Conservation (phyloP, 1,140 invertebrate species). For the Penaeus indicus region DNA sequence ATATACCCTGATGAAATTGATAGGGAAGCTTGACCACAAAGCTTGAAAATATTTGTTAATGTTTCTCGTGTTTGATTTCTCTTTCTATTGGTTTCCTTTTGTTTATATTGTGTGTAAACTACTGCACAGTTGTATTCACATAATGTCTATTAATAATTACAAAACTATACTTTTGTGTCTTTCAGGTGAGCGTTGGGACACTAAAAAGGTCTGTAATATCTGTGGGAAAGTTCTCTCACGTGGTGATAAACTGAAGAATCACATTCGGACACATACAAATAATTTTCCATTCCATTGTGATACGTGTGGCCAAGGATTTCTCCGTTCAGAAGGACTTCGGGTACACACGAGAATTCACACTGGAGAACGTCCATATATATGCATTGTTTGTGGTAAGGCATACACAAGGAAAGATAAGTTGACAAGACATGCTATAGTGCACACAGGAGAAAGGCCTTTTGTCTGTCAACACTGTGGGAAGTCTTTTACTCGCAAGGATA, state of each 20-base stretch:
- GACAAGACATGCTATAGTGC: conserved; percentile 57
- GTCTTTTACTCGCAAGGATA: conserved; percentile 54
- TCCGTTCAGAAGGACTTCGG: conserved; percentile 50
- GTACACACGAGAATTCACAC: conserved; percentile 54
- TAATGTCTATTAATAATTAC: neutral
- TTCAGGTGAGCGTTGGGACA: conserved; percentile 56
- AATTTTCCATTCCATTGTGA: conserved; percentile 58
- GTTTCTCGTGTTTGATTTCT: no score
- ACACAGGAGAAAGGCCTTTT: conserved; percentile 57
- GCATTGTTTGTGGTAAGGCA: conserved; percentile 51
- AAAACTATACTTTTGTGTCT: conserved; percentile 7
- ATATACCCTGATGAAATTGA: no score
- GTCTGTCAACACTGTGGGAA: conserved; percentile 59
- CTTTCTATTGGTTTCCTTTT: no score
- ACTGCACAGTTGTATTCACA: neutral
- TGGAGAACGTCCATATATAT: conserved; percentile 53
- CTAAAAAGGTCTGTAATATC: conserved; percentile 56
- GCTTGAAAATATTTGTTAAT: no score
- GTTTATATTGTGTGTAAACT: neutral
- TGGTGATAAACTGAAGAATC: conserved; percentile 60
- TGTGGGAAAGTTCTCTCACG: conserved; percentile 59
- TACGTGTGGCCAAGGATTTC: conserved; percentile 54
- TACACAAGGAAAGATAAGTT: conserved; percentile 59
- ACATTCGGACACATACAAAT: conserved; percentile 58
- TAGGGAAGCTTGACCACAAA: no score